A percentile compares a stretch with the other conserved stretches of the same genome.
These are phyloP conservation scores for Chaetorhynchus papuensis DNA, from an alignment of 2,113 vertebrate species.

Conservation along the genomic window DNA sequence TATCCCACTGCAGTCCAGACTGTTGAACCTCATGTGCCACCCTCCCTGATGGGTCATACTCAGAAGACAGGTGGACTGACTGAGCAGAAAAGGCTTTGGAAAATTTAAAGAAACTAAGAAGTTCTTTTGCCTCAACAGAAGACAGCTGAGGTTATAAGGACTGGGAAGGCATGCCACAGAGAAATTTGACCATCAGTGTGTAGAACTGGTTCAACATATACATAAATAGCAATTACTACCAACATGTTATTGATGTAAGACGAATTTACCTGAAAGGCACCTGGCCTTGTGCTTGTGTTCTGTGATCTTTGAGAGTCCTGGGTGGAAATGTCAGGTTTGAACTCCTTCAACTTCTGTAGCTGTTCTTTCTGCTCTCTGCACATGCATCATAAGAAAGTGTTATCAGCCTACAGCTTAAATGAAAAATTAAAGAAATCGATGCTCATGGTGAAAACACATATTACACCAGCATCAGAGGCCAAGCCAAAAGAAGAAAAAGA, in stretches of 20 bases:
- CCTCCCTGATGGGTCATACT: not conserved
- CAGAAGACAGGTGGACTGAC: not conserved
- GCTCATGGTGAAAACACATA: not conserved
- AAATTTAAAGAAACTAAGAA: not conserved
- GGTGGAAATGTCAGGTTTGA: slow-evolving; percentile 67
- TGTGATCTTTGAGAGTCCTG: slow-evolving; percentile 64
- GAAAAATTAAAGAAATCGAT: not conserved
- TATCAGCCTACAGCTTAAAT: slow-evolving; percentile 1
- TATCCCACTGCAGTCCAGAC: not conserved
- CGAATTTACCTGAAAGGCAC: slow-evolving; percentile 71
- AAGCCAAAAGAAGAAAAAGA: not conserved
- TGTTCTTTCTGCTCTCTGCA: slow-evolving; percentile 82
- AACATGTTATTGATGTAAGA: not conserved
- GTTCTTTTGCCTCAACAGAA: not conserved
- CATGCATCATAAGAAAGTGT: slow-evolving; percentile 24
- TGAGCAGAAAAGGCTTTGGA: not conserved
- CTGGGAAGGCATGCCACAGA: not conserved
- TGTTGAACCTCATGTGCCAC: not conserved
- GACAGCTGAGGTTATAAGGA: not conserved
- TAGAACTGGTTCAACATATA: not conserved
- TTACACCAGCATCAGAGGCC: not conserved
- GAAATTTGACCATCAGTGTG: not conserved
- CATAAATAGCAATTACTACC: not conserved
- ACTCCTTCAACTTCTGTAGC: slow-evolving; percentile 78
- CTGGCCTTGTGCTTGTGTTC: slow-evolving; percentile 58